Evolutionary conservation across 2,113 vertebrate species (phyloP).

Genomic region (Alligator mississippiensis): DNA sequence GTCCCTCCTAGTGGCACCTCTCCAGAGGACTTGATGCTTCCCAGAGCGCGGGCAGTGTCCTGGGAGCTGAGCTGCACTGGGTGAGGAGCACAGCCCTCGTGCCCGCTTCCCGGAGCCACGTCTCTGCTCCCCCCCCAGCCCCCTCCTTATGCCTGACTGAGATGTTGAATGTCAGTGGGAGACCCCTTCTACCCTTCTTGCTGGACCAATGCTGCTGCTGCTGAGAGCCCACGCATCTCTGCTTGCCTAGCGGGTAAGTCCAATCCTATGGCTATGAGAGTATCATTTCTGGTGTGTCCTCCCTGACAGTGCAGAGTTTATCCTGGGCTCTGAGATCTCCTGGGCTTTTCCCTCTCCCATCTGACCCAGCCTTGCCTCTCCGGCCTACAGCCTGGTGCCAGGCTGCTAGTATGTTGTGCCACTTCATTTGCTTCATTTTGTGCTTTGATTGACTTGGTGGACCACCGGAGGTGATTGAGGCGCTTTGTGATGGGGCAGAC

Average conservation of each 20-base stretch:
- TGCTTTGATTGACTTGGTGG: neutral
- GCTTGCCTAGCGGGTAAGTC: conserved; percentile 62
- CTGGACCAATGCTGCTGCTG: neutral
- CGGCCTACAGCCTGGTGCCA: neutral
- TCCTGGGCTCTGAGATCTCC: fast-evolving
- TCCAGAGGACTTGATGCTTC: too few relatives aligned
- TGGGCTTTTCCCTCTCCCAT: neutral
- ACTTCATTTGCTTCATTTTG: neutral
- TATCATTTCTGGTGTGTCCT: neutral
- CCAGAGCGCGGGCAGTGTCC: too few relatives aligned
- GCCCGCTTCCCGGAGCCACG: neutral
- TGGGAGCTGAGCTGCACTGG: too few relatives aligned
- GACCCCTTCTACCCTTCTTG: neutral
- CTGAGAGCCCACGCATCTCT: neutral
- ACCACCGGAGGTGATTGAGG: neutral
- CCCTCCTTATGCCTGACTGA: conserved; percentile 58
- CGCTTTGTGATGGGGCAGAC: too few relatives aligned
- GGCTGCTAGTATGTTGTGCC: neutral
- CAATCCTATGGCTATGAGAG: neutral
- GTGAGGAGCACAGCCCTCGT: neutral
- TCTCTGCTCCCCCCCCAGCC: neutral
- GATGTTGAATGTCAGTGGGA: neutral
- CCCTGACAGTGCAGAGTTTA: fast-evolving
- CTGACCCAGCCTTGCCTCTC: neutral
- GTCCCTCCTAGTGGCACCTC: too few relatives aligned